These are phyloP conservation scores for Platysteira castanea DNA, from an alignment of 2,113 vertebrate species.

Conservation along the genomic window DNA sequence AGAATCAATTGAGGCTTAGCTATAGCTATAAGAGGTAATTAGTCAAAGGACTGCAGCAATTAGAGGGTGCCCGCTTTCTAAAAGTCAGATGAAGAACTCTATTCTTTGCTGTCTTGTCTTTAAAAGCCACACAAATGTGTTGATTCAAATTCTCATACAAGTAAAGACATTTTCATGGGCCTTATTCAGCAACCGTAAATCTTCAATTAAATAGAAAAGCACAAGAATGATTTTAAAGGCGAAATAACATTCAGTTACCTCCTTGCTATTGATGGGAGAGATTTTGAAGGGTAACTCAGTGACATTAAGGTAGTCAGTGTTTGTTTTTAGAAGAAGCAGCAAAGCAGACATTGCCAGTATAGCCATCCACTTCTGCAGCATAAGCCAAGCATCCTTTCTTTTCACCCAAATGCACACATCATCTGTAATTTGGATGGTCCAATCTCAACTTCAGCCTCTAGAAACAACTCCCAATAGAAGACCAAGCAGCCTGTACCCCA, in stretches of 20 bases:
- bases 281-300: not conserved
- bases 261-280: not conserved
- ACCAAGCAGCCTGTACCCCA: not conserved
- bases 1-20: constrained; percentile 14
- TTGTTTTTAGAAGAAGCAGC: not conserved
- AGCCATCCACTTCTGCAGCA: not conserved
- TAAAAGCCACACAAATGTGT: not conserved
- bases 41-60: not conserved
- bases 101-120: not conserved
- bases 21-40: not conserved
- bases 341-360: not conserved
- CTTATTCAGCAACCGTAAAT: not conserved
- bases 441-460: not conserved
- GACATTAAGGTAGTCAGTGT: not conserved
- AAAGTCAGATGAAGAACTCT: not conserved
- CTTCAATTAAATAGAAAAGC: not conserved
- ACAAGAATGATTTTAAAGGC: not conserved
- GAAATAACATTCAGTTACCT: not conserved
- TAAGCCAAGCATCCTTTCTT: not conserved
- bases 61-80: not conserved
- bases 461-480: not conserved
- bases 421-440: not conserved
- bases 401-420: not conserved
- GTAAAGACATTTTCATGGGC: not conserved
- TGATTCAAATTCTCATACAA: not conserved